A percentile compares a stretch with the other conserved stretches of the same genome.
Conservation (phyloP, 2,888 invertebrate genomes). For the Empis stercorea region DNA sequence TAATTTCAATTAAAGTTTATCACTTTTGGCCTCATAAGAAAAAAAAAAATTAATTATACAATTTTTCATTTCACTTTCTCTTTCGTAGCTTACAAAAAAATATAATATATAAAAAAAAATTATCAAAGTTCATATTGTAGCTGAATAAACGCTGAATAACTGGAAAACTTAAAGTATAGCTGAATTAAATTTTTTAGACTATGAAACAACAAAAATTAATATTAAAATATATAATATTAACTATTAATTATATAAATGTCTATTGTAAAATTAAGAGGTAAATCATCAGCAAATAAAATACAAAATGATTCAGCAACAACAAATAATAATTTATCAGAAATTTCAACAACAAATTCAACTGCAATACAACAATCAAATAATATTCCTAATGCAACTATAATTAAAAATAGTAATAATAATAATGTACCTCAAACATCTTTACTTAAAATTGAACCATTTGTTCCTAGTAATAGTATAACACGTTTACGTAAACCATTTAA, state of each 20-base stretch:
- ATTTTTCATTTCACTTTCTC: no score
- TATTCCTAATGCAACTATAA: neutral
- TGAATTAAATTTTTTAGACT: no score
- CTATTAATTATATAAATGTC: slow-evolving; percentile 22
- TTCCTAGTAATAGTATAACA: slow-evolving; percentile 33
- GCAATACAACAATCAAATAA: neutral
- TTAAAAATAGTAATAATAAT: neutral
- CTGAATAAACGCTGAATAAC: no score
- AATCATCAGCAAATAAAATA: slow-evolving; percentile 14
- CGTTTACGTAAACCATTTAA: slow-evolving; percentile 30
- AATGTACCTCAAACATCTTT: slow-evolving; percentile 33
- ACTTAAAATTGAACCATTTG: slow-evolving; percentile 37
- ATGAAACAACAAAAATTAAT: no score
- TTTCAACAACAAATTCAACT: neutral
- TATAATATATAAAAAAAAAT: no score
- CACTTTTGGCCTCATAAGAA: no score
- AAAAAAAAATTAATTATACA: no score
- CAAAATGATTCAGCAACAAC: slow-evolving; percentile 1
- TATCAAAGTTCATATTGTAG: no score
- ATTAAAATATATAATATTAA: no score
- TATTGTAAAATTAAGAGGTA: slow-evolving; percentile 29
- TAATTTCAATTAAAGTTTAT: no score
- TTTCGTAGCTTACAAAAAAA: no score
- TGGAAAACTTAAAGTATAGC: no score
- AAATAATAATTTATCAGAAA: neutral